phyloP scores from a whole-genome alignment of 1,140 invertebrate species.

The Nasonia giraulti region DNA sequence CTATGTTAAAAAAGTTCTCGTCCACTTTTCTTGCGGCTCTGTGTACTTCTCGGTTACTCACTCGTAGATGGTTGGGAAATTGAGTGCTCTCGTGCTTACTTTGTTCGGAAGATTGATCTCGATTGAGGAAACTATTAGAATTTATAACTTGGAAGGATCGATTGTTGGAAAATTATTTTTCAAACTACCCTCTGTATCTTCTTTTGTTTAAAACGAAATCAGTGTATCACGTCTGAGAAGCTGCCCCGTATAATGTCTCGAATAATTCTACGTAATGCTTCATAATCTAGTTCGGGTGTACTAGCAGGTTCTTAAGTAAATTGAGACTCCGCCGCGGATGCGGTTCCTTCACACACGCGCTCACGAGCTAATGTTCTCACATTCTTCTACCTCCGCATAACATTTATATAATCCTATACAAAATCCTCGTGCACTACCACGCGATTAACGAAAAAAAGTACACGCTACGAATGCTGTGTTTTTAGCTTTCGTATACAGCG shows the following conservation, averaged over 20 bases:
- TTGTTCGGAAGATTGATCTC: no score
- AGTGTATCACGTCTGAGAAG: neutral
- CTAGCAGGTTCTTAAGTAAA: conserved; percentile 6
- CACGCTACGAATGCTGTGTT: no score
- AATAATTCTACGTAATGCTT: conserved; percentile 9
- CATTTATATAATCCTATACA: neutral
- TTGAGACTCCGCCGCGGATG: neutral
- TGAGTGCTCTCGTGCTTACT: no score
- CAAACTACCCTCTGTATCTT: no score
- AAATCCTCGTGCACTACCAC: neutral
- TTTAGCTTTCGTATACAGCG: no score
- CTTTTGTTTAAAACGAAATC: no score
- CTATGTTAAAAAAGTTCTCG: neutral
- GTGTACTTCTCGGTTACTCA: neutral
- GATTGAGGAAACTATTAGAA: no score
- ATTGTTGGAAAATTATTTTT: no score
- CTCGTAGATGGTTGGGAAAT: no score
- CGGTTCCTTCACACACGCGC: neutral
- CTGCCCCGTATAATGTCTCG: neutral
- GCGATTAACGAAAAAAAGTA: no score
- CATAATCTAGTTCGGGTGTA: conserved; percentile 23
- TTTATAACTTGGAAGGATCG: no score
- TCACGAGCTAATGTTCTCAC: neutral
- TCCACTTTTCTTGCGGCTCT: neutral
- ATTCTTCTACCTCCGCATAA: no score